Evolutionary conservation across 1,140 invertebrate genomes (phyloP), one percentile per base, ranked within the genome.

Genomic region (Hylaeus anthracinus): DNA sequence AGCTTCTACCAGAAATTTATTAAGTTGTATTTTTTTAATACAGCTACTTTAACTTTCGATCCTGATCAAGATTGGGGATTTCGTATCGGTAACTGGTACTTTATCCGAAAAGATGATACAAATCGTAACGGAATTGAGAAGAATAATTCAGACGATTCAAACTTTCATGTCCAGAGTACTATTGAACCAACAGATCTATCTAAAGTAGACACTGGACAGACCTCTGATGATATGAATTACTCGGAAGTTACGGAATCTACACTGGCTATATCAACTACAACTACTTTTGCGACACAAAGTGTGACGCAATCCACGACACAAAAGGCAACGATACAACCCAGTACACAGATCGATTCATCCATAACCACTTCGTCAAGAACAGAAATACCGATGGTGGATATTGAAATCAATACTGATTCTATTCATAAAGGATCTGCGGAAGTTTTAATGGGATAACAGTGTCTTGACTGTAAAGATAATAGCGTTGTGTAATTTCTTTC

Each of bases 51-150:
- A 39, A 64, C 72, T 3, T 88, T 91, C 39, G 82, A 91, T 70
- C 86, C 88, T n/a, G 80, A 85, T 39, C 65, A 72, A n/a, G 90
- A 92, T 83, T 90, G 88, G 88, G 90, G 89, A 12, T 90, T 92
- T 60, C 90, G 78, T 15, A 8, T 92, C 53, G 90, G 89, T 4
- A 86, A 87, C 26, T 92, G 91, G 91, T 91, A 90, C 63, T 79
- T 91, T 37, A 91, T 92, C 63, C 82, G 78, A 48, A 90, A 79
- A 41, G 45, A 69, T 43, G 48, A 60, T 80, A 12, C 26, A 10
- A 8, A 70, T 53, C 9, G 55, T 14, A 60, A 63, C 9, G 39
- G 6, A n/a, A 45, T 45, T 56, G 51, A 74, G 1, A 64, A 74
- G 26, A 45, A 78, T 1, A 56, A 74, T 53, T 66, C 72, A 60